Evolutionary conservation across 2,113 vertebrate species (phyloP).

Genomic region (Ia io): DNA sequence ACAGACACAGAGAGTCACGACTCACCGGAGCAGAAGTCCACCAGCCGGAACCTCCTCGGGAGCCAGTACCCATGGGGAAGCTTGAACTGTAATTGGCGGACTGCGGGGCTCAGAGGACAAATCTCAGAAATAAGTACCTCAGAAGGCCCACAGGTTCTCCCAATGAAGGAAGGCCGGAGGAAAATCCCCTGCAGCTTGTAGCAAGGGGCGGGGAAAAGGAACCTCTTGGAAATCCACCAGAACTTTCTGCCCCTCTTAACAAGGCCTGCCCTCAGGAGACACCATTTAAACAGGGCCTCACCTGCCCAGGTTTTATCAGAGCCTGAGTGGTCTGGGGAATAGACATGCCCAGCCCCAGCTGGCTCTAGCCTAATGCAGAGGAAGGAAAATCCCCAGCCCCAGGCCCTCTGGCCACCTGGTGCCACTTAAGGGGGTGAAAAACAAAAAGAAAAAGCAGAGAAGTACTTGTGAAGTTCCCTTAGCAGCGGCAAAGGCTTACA

Average conservation of each 20-base stretch:
- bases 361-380: neutral
- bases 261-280: neutral
- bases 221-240: neutral
- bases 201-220: no score
- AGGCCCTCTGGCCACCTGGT: neutral
- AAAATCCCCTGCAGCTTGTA: neutral
- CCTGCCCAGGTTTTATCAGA: neutral
- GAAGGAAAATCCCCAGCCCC: neutral
- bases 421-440: neutral
- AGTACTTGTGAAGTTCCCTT: neutral
- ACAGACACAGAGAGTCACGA: neutral
- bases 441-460: neutral
- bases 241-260: rapidly evolving
- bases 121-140: neutral
- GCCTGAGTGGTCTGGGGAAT: no score
- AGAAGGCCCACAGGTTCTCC: neutral
- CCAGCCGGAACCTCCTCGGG: neutral
- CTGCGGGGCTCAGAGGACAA: neutral
- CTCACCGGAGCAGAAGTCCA: neutral
- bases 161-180: neutral
- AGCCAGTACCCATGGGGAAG: neutral
- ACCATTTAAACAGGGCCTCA: neutral
- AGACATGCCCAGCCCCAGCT: neutral
- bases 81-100: neutral
- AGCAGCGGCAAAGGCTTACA: rapidly evolving